phyloP scores from a whole-genome alignment of 2,888 invertebrate genomes.

The Agrypnus murinus region DNA sequence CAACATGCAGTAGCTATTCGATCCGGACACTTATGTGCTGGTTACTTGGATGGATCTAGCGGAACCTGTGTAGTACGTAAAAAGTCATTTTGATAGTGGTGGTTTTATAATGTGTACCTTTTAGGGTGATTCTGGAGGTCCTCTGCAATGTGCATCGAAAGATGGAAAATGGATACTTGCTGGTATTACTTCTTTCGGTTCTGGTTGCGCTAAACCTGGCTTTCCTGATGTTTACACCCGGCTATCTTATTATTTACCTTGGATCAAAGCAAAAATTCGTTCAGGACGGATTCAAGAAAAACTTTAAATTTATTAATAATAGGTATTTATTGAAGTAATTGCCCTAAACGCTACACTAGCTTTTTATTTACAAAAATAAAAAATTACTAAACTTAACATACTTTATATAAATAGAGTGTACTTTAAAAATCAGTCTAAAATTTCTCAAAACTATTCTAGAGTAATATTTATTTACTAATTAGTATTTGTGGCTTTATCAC shows the following conservation, averaged over 20 bases:
- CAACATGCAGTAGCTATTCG: constrained; percentile 80
- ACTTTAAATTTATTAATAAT: no score
- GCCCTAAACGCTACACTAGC: no score
- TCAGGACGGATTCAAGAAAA: neutral
- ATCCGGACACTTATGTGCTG: constrained; percentile 91
- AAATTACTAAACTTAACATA: no score
- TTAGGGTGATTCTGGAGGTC: constrained; percentile 94
- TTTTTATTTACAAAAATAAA: no score
- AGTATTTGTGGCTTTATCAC: constrained; percentile 61
- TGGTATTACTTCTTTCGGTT: constrained; percentile 93
- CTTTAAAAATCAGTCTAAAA: constrained; percentile 52
- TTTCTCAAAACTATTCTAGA: constrained; percentile 53
- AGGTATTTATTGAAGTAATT: no score
- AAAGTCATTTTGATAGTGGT: no score
- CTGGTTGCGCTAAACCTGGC: constrained; percentile 91
- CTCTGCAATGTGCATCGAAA: constrained; percentile 85
- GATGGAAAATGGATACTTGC: constrained; percentile 92
- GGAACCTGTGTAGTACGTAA: constrained; percentile 91
- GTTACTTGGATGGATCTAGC: constrained; percentile 88
- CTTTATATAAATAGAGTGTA: no score
- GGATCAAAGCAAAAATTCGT: constrained; percentile 77
- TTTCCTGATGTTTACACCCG: constrained; percentile 93
- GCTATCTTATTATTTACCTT: constrained; percentile 87
- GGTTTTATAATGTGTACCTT: constrained; percentile 43
- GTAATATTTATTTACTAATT: constrained; percentile 55